These are phyloP conservation scores for Sinocyclocheilus anshuiensis DNA, from an alignment of 2,113 vertebrate genomes.

Conservation along the genomic window DNA sequence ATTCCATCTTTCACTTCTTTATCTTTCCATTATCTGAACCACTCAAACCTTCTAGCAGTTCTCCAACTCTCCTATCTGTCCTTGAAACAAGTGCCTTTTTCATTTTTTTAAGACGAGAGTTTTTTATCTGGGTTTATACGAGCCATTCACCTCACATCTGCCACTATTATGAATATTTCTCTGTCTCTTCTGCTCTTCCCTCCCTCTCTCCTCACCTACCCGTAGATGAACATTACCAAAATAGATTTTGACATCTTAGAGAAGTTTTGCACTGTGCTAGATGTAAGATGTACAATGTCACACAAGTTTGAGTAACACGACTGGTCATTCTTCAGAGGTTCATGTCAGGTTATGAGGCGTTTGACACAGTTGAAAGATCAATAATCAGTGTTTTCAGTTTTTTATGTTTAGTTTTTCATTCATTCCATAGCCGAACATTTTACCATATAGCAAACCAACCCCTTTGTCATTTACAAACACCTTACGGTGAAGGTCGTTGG, in stretches of 20 bases:
- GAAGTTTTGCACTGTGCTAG: conserved; percentile 11
- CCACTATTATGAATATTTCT: neutral
- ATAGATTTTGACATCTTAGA: conserved; percentile 45
- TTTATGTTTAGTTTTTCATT: conserved; percentile 17
- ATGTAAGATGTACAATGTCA: conserved; percentile 34
- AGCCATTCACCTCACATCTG: neutral
- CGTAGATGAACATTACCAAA: conserved; percentile 21
- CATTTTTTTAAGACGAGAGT: conserved; percentile 16
- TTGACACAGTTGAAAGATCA: conserved; percentile 25
- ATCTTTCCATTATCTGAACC: conserved; percentile 17
- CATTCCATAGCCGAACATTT: conserved; percentile 2
- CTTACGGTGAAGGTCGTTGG: conserved; percentile 10
- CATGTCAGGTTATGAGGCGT: conserved; percentile 2
- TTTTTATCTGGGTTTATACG: conserved; percentile 15
- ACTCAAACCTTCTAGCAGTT: neutral
- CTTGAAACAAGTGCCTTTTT: conserved; percentile 17
- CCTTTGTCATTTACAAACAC: conserved; percentile 5
- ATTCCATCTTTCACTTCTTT: neutral
- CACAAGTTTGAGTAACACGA: neutral
- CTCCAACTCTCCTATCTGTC: conserved; percentile 3
- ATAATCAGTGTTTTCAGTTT: conserved; percentile 6
- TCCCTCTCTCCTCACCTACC: neutral
- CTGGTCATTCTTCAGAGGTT: neutral
- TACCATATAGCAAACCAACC: conserved; percentile 8
- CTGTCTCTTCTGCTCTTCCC: neutral